Evolutionary conservation across 2,113 vertebrate species (phyloP), one percentile per base, ranked within the genome.

Genomic region (Lutjanus erythropterus): DNA sequence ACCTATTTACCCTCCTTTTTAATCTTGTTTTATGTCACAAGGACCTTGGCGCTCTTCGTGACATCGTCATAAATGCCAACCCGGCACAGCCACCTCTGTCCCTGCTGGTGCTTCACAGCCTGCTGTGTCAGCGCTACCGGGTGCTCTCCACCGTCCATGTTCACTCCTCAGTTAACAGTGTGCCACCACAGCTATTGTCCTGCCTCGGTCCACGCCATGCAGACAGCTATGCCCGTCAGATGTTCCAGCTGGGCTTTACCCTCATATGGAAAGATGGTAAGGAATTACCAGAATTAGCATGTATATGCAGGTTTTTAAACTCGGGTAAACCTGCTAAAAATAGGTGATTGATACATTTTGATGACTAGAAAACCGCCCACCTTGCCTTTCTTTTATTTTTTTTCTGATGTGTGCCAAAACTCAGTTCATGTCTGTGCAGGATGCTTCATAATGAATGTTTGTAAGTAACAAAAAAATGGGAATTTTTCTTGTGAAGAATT

Each of bases 221-320:
- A 9, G 89, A 94, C 77, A 95, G 95, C 86, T 95, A 95, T 7
- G 89, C 92, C 14, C 97, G 98, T 37, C 95, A 97, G 0, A 92
- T 96, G 1, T 98, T 98, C 83, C 97, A 99, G 86, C 56, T 99
- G 75, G 98, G 97, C 59, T 97, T 99, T 82, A 99, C 98, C 49
- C 95, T 99, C 11, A 99, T 99, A 90, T 99, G 98, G 98, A 99
- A 99, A 93, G 95, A 98, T 1, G 98, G 98, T 99, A 93, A 96
- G 96, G 29, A n/a, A n/a, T n/a, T n/a, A n/a, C n/a, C n/a, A n/a
- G n/a, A n/a, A n/a, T n/a, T n/a, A n/a, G n/a, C n/a, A n/a, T n/a
- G n/a, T n/a, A n/a, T n/a, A n/a, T n/a, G n/a, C n/a, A n/a, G n/a
- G n/a, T n/a, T n/a, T n/a, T n/a, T n/a, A n/a, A n/a, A n/a, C n/a